Evolutionary conservation across 2,113 vertebrate species (phyloP).

Genomic region (rabbit (Oryctolagus cuniculus)): mOryCun1.1 NC_091436.1:76462001-76462500

Average conservation of each 20-base stretch:
- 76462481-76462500: neutral
- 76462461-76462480: neutral
- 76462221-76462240: constrained; percentile 68
- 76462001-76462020: neutral
- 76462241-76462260: constrained; percentile 61
- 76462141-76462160: constrained; percentile 12
- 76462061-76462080: constrained; percentile 19
- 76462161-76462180: constrained; percentile 69
- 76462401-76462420: neutral
- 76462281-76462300: constrained; percentile 49
- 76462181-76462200: constrained; percentile 66
- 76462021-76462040: constrained; percentile 43
- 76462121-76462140: neutral
- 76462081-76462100: constrained; percentile 46
- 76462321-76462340: neutral
- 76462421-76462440: neutral
- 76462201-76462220: constrained; percentile 62
- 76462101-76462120: constrained; percentile 29
- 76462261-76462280: constrained; percentile 43
- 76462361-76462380: constrained; percentile 1
- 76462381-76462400: neutral
- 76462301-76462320: constrained; percentile 38
- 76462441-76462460: neutral
- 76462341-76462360: constrained; percentile 23
- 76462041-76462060: neutral